Evolutionary conservation across 2,797 vertebrate species (phyloP), one percentile per base, ranked within the genome.

Genomic region (Oryzias sinensis): DNA sequence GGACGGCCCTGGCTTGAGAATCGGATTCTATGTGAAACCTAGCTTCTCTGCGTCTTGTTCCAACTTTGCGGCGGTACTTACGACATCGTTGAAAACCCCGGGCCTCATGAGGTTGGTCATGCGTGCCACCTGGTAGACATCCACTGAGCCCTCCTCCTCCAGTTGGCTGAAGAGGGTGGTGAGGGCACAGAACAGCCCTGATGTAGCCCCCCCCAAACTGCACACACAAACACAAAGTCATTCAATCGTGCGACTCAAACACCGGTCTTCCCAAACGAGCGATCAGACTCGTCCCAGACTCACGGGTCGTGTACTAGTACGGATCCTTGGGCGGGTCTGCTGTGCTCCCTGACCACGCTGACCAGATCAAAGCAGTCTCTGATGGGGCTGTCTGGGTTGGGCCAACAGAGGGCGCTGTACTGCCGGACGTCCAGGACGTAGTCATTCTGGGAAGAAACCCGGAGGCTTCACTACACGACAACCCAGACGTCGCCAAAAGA

Each of bases 91-190:
- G 80, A 99, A 98, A 56, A 98, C 85, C 50, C 96, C 96, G 0
- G 97, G 97, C 66, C 96, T 94, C 96, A 97, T 97, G 59, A 98
- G 85, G 90, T 96, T 98, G 75, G 94, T 95, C 95, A 98, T 97
- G 74, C 95, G 95, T 5, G 95, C 92, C 80, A 95, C 93, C 49
- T 95, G 94, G 86, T 97, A 99, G 68, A 98, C 93, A 58, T 98
- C 94, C 55, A 95, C 84, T 0, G 90, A 89, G 67, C 93, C 95
- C 60, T 97, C 95, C 78, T 93, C 94, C 82, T 97, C 95, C n/a
- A 98, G 89, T 57, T 97, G 95, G 61, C 93, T 89, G 89, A 92
- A 91, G 69, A 99, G 84, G 0, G 94, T 94, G 54, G 89, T 92
- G 74, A 99, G 90, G 27, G 96, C 94, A 81, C 96, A 98, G 84